A percentile compares a stretch with the other conserved stretches of the same genome.
Conservation (phyloP, 2,888 invertebrate species). For the Synanthedon formicaeformis region DNA sequence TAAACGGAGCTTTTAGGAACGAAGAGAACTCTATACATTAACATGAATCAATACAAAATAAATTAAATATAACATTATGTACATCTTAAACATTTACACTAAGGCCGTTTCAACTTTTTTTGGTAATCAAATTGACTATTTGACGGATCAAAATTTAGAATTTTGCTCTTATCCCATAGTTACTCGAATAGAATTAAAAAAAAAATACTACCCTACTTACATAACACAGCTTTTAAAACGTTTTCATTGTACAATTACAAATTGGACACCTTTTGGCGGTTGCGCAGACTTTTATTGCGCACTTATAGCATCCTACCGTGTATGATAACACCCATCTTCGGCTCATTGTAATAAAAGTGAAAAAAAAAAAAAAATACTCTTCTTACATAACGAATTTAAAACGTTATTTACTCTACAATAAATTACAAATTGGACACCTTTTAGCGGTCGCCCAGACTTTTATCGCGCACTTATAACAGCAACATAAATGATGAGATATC, state of each 20-base stretch:
- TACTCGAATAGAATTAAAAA: neutral
- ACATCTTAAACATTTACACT: too few relatives aligned
- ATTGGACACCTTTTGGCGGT: conserved; percentile 75
- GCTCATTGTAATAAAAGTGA: conserved; percentile 16
- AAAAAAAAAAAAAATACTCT: neutral
- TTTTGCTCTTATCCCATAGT: neutral
- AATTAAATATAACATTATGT: too few relatives aligned
- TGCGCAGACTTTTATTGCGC: conserved; percentile 76
- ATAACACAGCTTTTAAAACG: conserved; percentile 69
- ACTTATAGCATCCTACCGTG: conserved; percentile 77
- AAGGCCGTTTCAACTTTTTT: too few relatives aligned
- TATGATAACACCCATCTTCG: conserved; percentile 77
- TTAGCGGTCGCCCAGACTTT: conserved; percentile 74
- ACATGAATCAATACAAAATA: too few relatives aligned
- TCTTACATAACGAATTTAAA: conserved; percentile 66
- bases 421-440: conserved; percentile 78
- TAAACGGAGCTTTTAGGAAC: too few relatives aligned
- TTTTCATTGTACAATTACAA: conserved; percentile 77
- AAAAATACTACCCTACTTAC: conserved; percentile 9
- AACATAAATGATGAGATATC: conserved; percentile 75
- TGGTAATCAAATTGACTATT: too few relatives aligned
- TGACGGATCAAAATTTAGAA: too few relatives aligned
- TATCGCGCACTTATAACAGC: conserved; percentile 78
- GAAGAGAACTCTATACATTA: too few relatives aligned
- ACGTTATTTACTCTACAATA: conserved; percentile 77